A percentile compares a stretch with the other conserved stretches of the same genome.
phyloP scores from a whole-genome alignment of 2,113 vertebrate genomes.

The Stomatorhinus ivindoensis region DNA sequence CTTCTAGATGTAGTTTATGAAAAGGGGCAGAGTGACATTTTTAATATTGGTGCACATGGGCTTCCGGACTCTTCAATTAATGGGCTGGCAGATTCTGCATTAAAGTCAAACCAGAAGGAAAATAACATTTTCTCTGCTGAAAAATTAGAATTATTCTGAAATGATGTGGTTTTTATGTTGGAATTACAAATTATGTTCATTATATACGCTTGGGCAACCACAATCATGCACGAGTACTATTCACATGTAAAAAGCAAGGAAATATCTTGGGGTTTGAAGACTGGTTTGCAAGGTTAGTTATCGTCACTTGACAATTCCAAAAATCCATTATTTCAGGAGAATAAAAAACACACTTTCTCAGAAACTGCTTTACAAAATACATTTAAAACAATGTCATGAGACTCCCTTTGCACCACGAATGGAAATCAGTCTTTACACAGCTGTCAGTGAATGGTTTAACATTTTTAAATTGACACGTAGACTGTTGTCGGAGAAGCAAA shows the following conservation, averaged over 20 bases:
- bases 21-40: not conserved
- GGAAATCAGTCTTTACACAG: not conserved
- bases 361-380: not conserved
- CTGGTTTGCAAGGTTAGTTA: not conserved
- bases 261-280: not conserved
- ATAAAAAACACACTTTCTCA: not conserved
- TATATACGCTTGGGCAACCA: not conserved
- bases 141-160: not conserved
- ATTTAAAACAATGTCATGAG: not conserved
- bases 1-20: not conserved
- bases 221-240: not conserved
- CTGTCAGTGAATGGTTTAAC: not conserved
- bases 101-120: not conserved
- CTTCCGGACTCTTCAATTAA: not conserved
- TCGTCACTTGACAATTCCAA: not conserved
- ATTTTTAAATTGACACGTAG: not conserved
- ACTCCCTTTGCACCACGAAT: not conserved
- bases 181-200: not conserved
- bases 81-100: not conserved
- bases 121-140: not conserved
- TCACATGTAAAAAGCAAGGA: not conserved
- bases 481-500: not conserved
- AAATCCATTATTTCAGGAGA: not conserved
- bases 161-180: not conserved
- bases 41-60: not conserved